Evolutionary conservation across 2,797 vertebrate genomes (phyloP).

Genomic region (Nyctibius grandis): DNA sequence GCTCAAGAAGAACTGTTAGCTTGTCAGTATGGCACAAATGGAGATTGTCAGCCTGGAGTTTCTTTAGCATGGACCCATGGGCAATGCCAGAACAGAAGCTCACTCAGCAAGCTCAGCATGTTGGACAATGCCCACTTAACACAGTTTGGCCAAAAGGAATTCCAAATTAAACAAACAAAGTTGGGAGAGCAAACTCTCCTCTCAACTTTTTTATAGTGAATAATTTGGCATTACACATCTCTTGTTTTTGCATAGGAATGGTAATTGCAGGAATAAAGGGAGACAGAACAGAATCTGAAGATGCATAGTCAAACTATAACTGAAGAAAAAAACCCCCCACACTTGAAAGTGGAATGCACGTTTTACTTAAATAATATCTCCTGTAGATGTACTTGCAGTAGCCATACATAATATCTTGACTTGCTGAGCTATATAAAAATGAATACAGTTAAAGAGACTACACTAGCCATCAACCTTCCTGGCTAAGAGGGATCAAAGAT

Average conservation of each 20-base stretch:
- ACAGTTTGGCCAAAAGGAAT: not conserved
- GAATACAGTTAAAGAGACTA: not conserved
- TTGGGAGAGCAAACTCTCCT: not conserved
- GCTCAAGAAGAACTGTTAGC: not conserved
- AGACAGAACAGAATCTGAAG: not conserved
- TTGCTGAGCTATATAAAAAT: not conserved
- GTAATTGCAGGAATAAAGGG: not conserved
- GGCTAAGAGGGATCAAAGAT: not conserved
- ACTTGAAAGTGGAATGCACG: not conserved
- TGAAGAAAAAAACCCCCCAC: not conserved
- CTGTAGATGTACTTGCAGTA: not conserved
- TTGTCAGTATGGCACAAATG: not conserved
- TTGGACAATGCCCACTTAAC: not conserved
- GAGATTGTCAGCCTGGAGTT: not conserved
- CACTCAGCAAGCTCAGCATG: not conserved
- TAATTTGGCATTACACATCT: not conserved
- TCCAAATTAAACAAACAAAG: not conserved
- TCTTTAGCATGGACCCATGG: not conserved
- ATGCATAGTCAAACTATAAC: rapidly evolving
- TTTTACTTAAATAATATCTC: not conserved
- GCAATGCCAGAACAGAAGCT: not conserved
- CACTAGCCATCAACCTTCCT: not conserved
- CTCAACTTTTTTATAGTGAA: not conserved
- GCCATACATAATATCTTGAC: not conserved
- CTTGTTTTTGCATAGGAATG: not conserved